phyloP scores from a whole-genome alignment of 2,888 invertebrate genomes.

The Blastobasis adustella region DNA sequence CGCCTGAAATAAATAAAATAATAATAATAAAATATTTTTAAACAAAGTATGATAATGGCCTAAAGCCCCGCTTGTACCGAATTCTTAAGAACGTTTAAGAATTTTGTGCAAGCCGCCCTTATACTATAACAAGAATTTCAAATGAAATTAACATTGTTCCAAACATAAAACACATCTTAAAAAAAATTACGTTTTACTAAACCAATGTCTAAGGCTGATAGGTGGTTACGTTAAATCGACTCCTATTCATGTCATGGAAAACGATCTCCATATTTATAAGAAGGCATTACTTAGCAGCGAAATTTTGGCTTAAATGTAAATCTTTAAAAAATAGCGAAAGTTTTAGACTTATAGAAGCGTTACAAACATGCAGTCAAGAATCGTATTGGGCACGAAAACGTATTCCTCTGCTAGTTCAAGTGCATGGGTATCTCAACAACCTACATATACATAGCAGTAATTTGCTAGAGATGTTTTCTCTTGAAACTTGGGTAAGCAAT shows the following conservation, averaged over 20 bases:
- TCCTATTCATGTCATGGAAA: neutral
- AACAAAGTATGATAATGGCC: too few species aligned
- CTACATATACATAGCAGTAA: neutral
- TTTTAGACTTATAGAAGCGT: neutral
- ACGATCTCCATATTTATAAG: neutral
- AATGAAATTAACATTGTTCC: too few species aligned
- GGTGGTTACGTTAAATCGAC: neutral
- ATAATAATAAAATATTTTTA: too few species aligned
- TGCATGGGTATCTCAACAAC: neutral
- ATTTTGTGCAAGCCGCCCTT: too few species aligned
- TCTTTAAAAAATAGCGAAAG: neutral
- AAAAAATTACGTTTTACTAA: too few species aligned
- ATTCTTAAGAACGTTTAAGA: too few species aligned
- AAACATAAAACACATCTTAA: too few species aligned
- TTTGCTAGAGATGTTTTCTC: constrained; percentile 3
- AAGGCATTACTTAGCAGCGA: neutral
- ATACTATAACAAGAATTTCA: too few species aligned
- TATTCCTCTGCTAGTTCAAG: too few species aligned
- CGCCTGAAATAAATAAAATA: too few species aligned
- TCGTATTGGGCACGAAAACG: neutral
- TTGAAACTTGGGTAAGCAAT: constrained; percentile 1
- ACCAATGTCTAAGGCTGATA: too few species aligned
- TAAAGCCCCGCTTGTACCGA: too few species aligned
- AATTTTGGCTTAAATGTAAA: neutral
- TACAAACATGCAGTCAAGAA: neutral